Percentiles rank a stretch among this genome's conserved stretches.
phyloP scores from a whole-genome alignment of 2,797 vertebrate genomes.

The Hoplostethus atlanticus region DNA sequence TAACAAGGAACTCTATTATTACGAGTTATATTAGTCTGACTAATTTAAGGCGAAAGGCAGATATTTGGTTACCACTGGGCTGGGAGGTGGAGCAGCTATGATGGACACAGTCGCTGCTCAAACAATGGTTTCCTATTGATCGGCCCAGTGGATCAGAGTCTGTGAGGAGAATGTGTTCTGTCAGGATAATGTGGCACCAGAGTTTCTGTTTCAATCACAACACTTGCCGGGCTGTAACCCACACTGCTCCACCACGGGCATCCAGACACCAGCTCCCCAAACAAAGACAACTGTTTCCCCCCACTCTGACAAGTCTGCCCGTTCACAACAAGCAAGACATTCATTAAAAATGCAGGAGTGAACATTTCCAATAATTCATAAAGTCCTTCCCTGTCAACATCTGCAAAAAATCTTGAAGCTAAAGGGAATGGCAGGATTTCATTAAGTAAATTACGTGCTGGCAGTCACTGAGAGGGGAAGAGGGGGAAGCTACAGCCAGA shows the following conservation, averaged over 20 bases:
- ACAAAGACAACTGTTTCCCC: conserved; percentile 72
- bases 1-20: conserved; percentile 73
- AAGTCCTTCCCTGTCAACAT: conserved; percentile 93
- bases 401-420: conserved; percentile 93
- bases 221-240: conserved; percentile 77
- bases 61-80: conserved; percentile 77
- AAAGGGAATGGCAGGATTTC: conserved; percentile 97
- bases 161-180: conserved; percentile 81
- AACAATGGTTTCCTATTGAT: conserved; percentile 83
- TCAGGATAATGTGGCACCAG: conserved; percentile 80
- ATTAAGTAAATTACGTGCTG: conserved; percentile 99
- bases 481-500: conserved; percentile 92
- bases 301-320: conserved; percentile 59
- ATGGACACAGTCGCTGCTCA: conserved; percentile 75
- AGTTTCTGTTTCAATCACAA: conserved; percentile 86
- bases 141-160: conserved; percentile 77
- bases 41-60: conserved; percentile 80
- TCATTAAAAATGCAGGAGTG: conserved; percentile 87
- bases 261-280: conserved; percentile 76
- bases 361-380: conserved; percentile 92
- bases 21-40: conserved; percentile 69
- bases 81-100: conserved; percentile 66
- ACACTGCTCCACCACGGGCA: conserved; percentile 71
- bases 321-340: conserved; percentile 75
- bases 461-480: conserved; percentile 94